Evolutionary conservation across 2,113 vertebrate genomes (phyloP), one percentile per base, ranked within the genome.

Genomic region (Cinclus cinclus): DNA sequence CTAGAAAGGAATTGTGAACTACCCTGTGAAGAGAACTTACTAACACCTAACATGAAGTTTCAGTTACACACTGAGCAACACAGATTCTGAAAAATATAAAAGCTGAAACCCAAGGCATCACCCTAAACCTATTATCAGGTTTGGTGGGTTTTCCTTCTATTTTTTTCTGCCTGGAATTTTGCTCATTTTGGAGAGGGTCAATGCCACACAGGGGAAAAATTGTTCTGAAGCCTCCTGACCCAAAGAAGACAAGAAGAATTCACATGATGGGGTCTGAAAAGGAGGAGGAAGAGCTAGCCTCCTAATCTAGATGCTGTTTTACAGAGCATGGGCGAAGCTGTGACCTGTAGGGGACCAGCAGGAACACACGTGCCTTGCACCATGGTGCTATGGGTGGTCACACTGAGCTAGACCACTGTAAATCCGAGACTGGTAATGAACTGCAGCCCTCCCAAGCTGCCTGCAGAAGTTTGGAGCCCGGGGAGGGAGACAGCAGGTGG

Each of bases 341-440:
- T 9, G 50, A 16, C 21, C 64, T 39, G n/a, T 41, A 77, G n/a
- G 25, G 10, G 7, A 20, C 19, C 41, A 47, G 41, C 59, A 81
- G 50, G 30, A 47, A 6, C 0, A 1, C 24, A 4, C 42, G 39
- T 62, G 53, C 59, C 39, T 52, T 33, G 5, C 39, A 22, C 70
- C 50, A 10, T 3, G n/a, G 46, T 10, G n/a, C 37, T 30, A 7
- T 10, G 30, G 25, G 33, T 65, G 46, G 33, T 28, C 22, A n/a
- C 6, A 2, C 31, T 9, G 2, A 31, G 56, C 22, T 9, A 17
- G 15, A 8, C n/a, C 42, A 9, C 39, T 19, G 30, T 11, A 46
- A 94, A 85, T 37, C 76, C 0, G 0, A 62, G 60, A 2, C 0
- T 50, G 37, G 18, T n/a, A 41, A 70, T 33, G 60, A 42, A 23